These are phyloP conservation scores for Galerucella calmariensis DNA, from an alignment of 2,888 invertebrate species.

Conservation along the genomic window DNA sequence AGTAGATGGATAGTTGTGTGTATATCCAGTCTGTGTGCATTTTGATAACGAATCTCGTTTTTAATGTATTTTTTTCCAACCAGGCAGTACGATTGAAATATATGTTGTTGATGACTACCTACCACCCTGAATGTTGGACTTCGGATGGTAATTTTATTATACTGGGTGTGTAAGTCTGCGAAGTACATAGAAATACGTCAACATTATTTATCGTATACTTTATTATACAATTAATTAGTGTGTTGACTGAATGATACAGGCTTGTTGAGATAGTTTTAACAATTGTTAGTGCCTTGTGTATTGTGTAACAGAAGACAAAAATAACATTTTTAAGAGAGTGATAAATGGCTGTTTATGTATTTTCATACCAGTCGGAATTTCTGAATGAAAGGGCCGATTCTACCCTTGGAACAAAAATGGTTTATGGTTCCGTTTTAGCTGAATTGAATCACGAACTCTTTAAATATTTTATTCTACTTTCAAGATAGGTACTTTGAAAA, in stretches of 20 bases:
- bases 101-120: slow-evolving; percentile 2
- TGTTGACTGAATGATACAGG: neutral
- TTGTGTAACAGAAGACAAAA: too few relatives aligned
- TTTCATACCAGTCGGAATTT: too few relatives aligned
- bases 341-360: too few relatives aligned
- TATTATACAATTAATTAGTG: neutral
- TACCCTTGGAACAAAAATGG: too few relatives aligned
- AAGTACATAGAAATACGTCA: neutral
- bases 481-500: too few relatives aligned
- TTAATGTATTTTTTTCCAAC: slow-evolving; percentile 7
- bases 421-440: too few relatives aligned
- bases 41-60: slow-evolving; percentile 21
- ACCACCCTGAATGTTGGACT: slow-evolving; percentile 7
- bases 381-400: too few relatives aligned
- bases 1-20: slow-evolving; percentile 22
- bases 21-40: slow-evolving; percentile 19
- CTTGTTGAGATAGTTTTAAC: neutral
- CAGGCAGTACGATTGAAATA: slow-evolving; percentile 7
- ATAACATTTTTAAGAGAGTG: neutral
- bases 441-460: too few relatives aligned
- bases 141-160: slow-evolving; percentile 14
- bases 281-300: too few relatives aligned
- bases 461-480: too few relatives aligned
- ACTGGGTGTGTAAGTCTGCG: slow-evolving; percentile 5
- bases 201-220: neutral